phyloP scores from a whole-genome alignment of 2,113 vertebrate genomes.

The Pteronura brasiliensis region DNA sequence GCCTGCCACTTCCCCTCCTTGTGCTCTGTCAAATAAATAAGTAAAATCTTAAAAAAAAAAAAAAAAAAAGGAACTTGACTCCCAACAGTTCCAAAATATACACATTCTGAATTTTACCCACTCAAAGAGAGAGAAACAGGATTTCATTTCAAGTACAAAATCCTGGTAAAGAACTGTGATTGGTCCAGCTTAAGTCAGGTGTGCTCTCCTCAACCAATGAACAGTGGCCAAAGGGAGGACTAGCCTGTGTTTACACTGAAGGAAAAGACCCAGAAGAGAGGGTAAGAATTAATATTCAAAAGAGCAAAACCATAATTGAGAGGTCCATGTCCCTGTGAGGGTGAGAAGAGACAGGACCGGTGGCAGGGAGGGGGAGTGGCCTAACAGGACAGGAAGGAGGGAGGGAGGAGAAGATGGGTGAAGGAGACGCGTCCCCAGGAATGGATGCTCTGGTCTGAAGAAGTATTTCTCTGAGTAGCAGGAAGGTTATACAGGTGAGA shows the following conservation, averaged over 20 bases:
- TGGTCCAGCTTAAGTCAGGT: neutral
- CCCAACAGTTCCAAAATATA: neutral
- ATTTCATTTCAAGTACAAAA: slow-evolving; percentile 30
- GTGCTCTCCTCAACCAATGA: neutral
- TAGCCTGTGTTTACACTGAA: neutral
- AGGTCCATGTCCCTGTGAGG: neutral
- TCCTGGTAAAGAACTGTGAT: neutral
- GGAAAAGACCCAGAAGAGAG: neutral
- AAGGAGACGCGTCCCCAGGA: neutral
- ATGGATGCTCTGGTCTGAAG: neutral
- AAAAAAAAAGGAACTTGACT: neutral
- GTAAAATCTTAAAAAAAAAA: neutral
- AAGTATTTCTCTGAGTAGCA: neutral
- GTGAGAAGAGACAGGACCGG: neutral
- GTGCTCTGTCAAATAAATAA: neutral
- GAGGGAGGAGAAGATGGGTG: neutral
- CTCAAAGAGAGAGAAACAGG: neutral
- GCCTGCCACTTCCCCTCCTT: neutral
- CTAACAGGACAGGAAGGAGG: neutral
- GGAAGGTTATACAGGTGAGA: neutral
- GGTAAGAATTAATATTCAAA: neutral
- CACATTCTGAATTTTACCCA: slow-evolving; percentile 4
- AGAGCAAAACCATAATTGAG: neutral
- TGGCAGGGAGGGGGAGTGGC: neutral
- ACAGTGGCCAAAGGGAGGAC: neutral